Evolutionary conservation across 2,113 vertebrate genomes (phyloP), one percentile per base, ranked within the genome.

Genomic region (Nanorana parkeri): DNA sequence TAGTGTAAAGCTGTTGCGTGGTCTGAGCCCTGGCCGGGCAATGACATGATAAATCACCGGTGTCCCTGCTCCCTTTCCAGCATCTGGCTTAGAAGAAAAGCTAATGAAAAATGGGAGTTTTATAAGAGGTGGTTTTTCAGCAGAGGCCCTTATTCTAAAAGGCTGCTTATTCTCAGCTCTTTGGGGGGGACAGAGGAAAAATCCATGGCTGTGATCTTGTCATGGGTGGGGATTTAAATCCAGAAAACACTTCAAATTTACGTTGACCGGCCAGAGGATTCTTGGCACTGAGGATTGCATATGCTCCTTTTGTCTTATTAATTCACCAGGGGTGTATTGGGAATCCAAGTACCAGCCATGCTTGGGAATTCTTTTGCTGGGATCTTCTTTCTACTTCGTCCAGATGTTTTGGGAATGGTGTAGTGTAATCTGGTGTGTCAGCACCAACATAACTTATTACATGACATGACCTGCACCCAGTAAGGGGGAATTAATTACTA

Each of bases 221-320:
- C 85, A 75, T 74, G 86, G 85, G 89, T 87, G 90, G 89, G 85
- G 84, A 56, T 47, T 83, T 81, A 65, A 67, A 60, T 84, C 56
- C 88, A 89, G 90, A 89, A 92, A 91, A 54, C 78, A 66, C 87
- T 87, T 85, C 85, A 83, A 86, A 89, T 86, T n/a, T 85, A 21
- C 68, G 16, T 15, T 11, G 17, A 28, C 23, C 13, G 32, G 19
- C 78, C 24, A 24, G 61, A 72, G 79, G 79, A 13, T 60, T 63
- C 68, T 17, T n/a, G 32, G 51, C 47, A 17, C 21, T 15, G 8
- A 60, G 69, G 17, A 54, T 67, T 58, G 52, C 8, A 47, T 58
- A 6, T 1, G 24, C 17, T 75, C 47, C 5, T 26, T 26, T 23
- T 24, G 10, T 17, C 24, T n/a, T 36, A n/a, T 54, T 68, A 19